Conservation (phyloP, 2,888 invertebrate genomes). For the Dryococelus australis region DNA sequence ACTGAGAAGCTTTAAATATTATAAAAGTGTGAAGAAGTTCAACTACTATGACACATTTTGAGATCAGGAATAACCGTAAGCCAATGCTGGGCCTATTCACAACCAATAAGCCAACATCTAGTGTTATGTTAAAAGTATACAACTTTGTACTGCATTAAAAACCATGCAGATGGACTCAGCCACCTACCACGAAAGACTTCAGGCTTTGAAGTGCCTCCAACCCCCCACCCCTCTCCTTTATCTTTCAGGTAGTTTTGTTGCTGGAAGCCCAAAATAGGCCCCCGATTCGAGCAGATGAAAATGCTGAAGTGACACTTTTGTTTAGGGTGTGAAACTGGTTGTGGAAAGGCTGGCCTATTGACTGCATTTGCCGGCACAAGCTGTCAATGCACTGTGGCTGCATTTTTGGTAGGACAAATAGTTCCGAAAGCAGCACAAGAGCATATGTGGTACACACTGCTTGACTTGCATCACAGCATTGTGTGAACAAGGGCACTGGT, state of each 20-base stretch:
- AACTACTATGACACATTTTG: neutral
- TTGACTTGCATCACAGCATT: too few species aligned
- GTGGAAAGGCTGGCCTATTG: too few species aligned
- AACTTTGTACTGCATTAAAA: neutral
- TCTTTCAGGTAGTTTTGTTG: neutral
- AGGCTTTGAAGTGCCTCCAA: neutral
- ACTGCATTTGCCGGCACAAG: too few species aligned
- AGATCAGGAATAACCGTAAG: neutral
- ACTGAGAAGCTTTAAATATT: neutral
- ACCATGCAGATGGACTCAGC: neutral
- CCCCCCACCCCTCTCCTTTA: neutral
- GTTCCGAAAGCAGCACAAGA: too few species aligned
- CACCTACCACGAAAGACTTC: neutral
- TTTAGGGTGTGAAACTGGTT: neutral
- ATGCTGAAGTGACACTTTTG: neutral
- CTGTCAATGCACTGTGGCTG: too few species aligned
- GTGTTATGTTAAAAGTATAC: neutral
- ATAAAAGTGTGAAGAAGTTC: neutral
- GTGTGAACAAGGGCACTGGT: too few species aligned
- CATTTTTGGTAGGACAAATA: too few species aligned
- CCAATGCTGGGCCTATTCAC: neutral
- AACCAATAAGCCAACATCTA: neutral
- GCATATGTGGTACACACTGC: too few species aligned
- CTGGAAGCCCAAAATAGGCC: neutral
- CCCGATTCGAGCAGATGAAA: neutral